Conservation (phyloP, 1,140 invertebrate species). For the Drosophila virilis region DNA sequence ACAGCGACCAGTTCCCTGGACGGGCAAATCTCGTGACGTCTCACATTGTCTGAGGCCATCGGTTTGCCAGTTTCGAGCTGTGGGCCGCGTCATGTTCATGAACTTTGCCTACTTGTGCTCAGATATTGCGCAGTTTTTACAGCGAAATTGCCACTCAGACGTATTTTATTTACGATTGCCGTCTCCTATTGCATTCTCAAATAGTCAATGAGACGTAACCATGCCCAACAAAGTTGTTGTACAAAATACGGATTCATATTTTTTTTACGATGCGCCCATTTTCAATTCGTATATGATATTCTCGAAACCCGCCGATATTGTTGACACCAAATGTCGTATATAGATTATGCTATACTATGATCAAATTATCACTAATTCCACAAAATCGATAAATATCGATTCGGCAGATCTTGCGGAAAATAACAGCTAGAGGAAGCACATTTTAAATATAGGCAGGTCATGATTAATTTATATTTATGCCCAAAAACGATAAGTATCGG, state of each 20-base stretch:
- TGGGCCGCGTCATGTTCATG: constrained; percentile 26
- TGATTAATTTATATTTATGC: too few species aligned
- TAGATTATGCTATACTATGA: too few species aligned
- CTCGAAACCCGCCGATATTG: too few species aligned
- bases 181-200: constrained; percentile 22
- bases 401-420: too few species aligned
- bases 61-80: constrained; percentile 7
- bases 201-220: constrained; percentile 25
- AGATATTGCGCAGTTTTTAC: constrained; percentile 41
- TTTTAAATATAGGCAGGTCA: too few species aligned
- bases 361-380: too few species aligned
- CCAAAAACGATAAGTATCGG: too few species aligned
- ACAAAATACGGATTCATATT: background rate
- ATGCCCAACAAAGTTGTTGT: constrained; percentile 6
- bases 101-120: constrained; percentile 33
- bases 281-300: too few species aligned
- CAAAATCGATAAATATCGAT: too few species aligned
- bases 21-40: constrained; percentile 7
- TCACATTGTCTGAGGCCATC: background rate
- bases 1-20: background rate
- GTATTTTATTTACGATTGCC: constrained; percentile 3
- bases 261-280: background rate
- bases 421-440: too few species aligned
- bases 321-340: too few species aligned
- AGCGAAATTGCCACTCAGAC: constrained; percentile 16